These are phyloP conservation scores for Otolemur crassicaudatus DNA, from an alignment of 2,797 vertebrate species.

Conservation along the genomic window DNA sequence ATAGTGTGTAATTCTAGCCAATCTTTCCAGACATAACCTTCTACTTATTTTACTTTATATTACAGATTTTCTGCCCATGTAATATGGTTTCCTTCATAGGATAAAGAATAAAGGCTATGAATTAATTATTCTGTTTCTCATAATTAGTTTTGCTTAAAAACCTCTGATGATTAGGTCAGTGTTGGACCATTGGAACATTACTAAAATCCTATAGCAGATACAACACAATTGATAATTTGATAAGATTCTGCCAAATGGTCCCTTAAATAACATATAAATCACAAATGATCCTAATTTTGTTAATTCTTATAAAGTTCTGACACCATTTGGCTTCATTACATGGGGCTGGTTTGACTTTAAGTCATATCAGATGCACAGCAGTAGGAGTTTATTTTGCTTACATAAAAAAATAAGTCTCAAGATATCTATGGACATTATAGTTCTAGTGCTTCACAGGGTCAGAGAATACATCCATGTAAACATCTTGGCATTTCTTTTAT, in stretches of 20 bases:
- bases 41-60: not conserved
- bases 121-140: not conserved
- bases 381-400: slow-evolving; percentile 17
- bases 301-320: not conserved
- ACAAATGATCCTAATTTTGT: slow-evolving; percentile 2
- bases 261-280: not conserved
- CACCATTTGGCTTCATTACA: not conserved
- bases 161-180: not conserved
- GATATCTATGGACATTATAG: not conserved
- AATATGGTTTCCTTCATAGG: not conserved
- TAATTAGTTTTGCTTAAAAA: slow-evolving; percentile 41
- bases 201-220: not conserved
- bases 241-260: slow-evolving; percentile 23
- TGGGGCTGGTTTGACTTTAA: not conserved
- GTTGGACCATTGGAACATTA: not conserved
- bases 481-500: not conserved
- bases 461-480: not conserved
- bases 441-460: not conserved
- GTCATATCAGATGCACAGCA: not conserved
- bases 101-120: not conserved
- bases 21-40: not conserved
- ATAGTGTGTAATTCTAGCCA: not conserved
- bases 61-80: not conserved
- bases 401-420: not conserved
- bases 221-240: not conserved